A percentile compares a stretch with the other conserved stretches of the same genome.
phyloP scores from a whole-genome alignment of 2,797 vertebrate species.

The Vipera latastei region DNA sequence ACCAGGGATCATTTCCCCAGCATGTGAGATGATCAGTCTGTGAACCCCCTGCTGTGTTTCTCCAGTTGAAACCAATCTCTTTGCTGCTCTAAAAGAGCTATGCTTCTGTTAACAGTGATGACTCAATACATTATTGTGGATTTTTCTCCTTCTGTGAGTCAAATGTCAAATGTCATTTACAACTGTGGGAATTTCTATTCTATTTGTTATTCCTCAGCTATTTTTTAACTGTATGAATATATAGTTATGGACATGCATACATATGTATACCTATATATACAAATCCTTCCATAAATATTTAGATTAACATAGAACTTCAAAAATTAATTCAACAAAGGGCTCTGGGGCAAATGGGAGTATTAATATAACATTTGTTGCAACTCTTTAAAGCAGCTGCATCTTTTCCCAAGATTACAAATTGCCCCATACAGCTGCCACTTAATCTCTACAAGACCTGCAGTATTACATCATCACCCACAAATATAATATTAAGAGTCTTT shows the following conservation, averaged over 20 bases:
- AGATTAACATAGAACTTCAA: not conserved
- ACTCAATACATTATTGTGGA: conserved; percentile 31
- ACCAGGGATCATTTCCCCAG: conserved; percentile 61
- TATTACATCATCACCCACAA: not conserved
- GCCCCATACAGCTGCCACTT: not conserved
- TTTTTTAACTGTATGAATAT: not conserved
- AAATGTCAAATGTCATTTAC: not conserved
- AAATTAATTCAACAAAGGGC: not conserved
- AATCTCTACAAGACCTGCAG: not conserved
- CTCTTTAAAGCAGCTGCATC: not conserved
- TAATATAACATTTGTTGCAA: not conserved
- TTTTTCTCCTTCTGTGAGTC: conserved; percentile 23
- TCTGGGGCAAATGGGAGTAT: not conserved
- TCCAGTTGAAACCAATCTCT: conserved; percentile 46
- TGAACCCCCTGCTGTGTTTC: conserved; percentile 38
- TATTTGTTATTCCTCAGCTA: not conserved
- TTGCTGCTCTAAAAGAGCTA: conserved; percentile 40
- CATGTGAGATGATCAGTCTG: conserved; percentile 44
- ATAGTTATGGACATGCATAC: not conserved
- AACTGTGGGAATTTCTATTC: conserved; percentile 26
- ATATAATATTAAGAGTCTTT: not conserved
- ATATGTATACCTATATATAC: not conserved
- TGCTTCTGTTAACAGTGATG: conserved; percentile 40
- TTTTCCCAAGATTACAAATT: not conserved
- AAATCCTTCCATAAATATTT: not conserved